Base-by-base conservation (phyloP, 2,797 vertebrate species). In the Aotus griseimembra region DNA sequence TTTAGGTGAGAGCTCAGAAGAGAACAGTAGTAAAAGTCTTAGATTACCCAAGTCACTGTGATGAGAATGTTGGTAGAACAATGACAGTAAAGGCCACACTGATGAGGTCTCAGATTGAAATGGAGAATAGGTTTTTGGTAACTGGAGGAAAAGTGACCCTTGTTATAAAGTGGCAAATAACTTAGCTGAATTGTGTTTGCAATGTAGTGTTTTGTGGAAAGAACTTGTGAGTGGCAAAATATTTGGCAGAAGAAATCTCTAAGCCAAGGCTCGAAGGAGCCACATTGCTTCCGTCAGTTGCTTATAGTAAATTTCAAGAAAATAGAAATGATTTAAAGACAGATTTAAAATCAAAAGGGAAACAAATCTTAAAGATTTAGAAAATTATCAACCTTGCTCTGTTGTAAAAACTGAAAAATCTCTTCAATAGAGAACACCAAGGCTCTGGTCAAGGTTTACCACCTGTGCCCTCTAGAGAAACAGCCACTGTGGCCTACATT, bases 311-410 rank as follows among this genome's bases (percentile, higher is more conserved):
- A 70, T 33, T 33, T 5, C 2, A 26, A 90, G 36, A 70, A 55
- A 12, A 70, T n/a, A 55, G 17, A n/a, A 70, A 1, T 7, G 4
- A 70, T 41, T 41, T 39, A 50, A 33, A 41, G 30, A 30, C 9
- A 39, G 4, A 22, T 79, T 79, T 50, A n/a, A n/a, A 79, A 22
- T 50, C 30, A 79, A 79, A 79, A 79, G 46, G 4, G 58, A 52
- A 7, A 28, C 12, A 52, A 7, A 55, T 55, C 28, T 70, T 55
- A 70, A 70, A 55, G 13, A 12, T 41, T 55, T 55, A 19, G 36
- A 33, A 55, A 72, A 55, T 41, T 55, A 2, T 41, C 5, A n/a
- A 4, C 0, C 2, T 44, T 6, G 0, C 20, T 2, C 41, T 48
- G 26, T 33, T 61, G 3, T 39, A 81, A 81, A 58, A n/a, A 73